These are phyloP conservation scores for Orthonychiurus folsomi DNA, from an alignment of 2,888 invertebrate species.

Conservation along the genomic window DNA sequence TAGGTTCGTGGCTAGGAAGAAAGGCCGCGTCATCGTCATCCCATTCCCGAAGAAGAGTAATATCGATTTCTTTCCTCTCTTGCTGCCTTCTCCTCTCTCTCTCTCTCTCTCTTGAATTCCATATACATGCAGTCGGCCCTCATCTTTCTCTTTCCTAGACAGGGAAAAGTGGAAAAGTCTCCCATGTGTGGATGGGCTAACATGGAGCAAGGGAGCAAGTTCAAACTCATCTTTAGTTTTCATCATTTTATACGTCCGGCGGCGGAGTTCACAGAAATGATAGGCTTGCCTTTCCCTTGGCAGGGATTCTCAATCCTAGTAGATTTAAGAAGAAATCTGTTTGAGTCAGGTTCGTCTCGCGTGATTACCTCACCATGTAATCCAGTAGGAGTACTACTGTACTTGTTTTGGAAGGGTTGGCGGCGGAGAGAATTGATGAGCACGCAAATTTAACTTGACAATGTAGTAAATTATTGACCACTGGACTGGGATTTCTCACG, in stretches of 20 bases:
- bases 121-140: not conserved
- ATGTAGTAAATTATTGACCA: too few species aligned
- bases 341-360: too few species aligned
- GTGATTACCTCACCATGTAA: too few species aligned
- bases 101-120: not conserved
- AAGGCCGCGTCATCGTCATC: not conserved
- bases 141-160: not conserved
- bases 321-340: too few species aligned
- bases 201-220: not conserved
- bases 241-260: not conserved
- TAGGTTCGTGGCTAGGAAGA: not conserved
- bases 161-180: too few species aligned
- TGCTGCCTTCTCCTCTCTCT: not conserved
- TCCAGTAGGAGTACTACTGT: too few species aligned
- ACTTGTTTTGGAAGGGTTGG: too few species aligned
- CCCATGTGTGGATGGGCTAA: not conserved
- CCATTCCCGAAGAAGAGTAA: not conserved
- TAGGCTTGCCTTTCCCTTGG: too few species aligned
- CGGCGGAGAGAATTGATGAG: too few species aligned
- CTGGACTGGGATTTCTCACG: too few species aligned
- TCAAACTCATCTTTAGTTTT: not conserved
- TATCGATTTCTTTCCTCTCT: not conserved
- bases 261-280: not conserved
- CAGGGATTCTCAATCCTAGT: too few species aligned
- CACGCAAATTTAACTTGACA: too few species aligned